Conservation (phyloP, 2,797 vertebrate species). For the Hoplostethus atlanticus region DNA sequence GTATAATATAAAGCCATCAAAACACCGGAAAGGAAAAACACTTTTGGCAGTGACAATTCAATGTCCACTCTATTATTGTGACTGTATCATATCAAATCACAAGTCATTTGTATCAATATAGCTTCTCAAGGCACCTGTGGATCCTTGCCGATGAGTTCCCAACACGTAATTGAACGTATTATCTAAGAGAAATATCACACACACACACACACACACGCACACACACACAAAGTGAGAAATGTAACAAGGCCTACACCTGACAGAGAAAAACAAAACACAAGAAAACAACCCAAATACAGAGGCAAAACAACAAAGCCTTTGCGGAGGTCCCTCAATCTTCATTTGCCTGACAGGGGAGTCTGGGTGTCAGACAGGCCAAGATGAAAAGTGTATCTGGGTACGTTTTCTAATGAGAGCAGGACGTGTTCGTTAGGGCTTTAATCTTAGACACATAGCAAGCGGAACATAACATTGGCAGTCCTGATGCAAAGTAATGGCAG, state of each 20-base stretch:
- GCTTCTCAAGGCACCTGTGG: slow-evolving; percentile 16
- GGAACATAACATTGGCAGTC: slow-evolving; percentile 65
- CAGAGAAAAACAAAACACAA: slow-evolving; percentile 7
- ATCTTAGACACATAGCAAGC: slow-evolving; percentile 67
- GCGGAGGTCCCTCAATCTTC: slow-evolving; percentile 71
- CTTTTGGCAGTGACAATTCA: slow-evolving; percentile 9
- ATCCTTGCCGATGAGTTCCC: too few relatives aligned
- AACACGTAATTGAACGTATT: neutral
- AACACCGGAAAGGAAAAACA: slow-evolving; percentile 2
- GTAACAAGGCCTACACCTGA: slow-evolving; percentile 7
- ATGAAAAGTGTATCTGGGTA: slow-evolving; percentile 78
- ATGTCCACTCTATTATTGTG: slow-evolving; percentile 10
- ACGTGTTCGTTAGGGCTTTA: slow-evolving; percentile 76
- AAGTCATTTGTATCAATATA: slow-evolving; percentile 40
- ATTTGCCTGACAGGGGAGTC: slow-evolving; percentile 74
- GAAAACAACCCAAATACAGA: slow-evolving; percentile 44
- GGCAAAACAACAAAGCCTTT: slow-evolving; percentile 59
- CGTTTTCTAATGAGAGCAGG: slow-evolving; percentile 77
- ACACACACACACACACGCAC: neutral
- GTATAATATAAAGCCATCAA: slow-evolving; percentile 32
- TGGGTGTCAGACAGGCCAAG: slow-evolving; percentile 71
- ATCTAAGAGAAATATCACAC: slow-evolving; percentile 16
- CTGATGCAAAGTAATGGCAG: slow-evolving; percentile 76
- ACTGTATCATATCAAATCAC: slow-evolving; percentile 27
- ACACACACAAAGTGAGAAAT: neutral